phyloP scores from a whole-genome alignment of 2,888 invertebrate species.

The Volucella inflata region DNA sequence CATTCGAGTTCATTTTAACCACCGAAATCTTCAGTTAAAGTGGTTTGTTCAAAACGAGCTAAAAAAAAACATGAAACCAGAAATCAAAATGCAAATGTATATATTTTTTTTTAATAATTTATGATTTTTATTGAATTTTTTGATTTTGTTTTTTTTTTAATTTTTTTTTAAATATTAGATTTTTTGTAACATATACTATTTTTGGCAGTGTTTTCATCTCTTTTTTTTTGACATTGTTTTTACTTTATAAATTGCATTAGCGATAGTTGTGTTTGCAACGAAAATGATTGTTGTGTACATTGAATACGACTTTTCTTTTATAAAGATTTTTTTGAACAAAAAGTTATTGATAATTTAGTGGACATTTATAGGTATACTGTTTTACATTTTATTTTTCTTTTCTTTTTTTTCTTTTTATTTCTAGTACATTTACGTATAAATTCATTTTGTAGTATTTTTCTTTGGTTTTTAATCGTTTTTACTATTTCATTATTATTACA shows the following conservation, averaged over 20 bases:
- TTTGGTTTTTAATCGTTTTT: slow-evolving; percentile 61
- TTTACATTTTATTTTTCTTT: background rate
- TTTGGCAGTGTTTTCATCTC: slow-evolving; percentile 74
- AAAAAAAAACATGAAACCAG: background rate
- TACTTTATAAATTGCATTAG: slow-evolving; percentile 64
- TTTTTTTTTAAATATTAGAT: slow-evolving; percentile 52
- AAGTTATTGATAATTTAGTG: slow-evolving; percentile 62
- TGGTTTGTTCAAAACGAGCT: too few species aligned
- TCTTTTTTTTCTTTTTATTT: slow-evolving; percentile 37
- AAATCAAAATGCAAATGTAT: slow-evolving; percentile 10
- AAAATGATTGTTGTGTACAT: slow-evolving; percentile 46
- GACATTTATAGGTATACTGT: slow-evolving; percentile 50
- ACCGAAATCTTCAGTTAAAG: too few species aligned
- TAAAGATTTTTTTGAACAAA: slow-evolving; percentile 56
- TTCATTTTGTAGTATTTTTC: slow-evolving; percentile 55
- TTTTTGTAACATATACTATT: slow-evolving; percentile 74
- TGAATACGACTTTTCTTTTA: slow-evolving; percentile 29
- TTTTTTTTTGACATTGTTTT: slow-evolving; percentile 62
- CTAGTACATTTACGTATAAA: slow-evolving; percentile 70
- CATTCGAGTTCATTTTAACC: too few species aligned
- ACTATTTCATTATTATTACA: slow-evolving; percentile 65
- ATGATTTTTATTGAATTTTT: slow-evolving; percentile 67
- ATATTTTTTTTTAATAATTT: slow-evolving; percentile 65
- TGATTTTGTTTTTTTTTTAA: slow-evolving; percentile 43
- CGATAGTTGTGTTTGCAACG: slow-evolving; percentile 66